These are phyloP conservation scores for Notothenia rossii DNA, from an alignment of 2,113 vertebrate genomes.

Conservation along the genomic window DNA sequence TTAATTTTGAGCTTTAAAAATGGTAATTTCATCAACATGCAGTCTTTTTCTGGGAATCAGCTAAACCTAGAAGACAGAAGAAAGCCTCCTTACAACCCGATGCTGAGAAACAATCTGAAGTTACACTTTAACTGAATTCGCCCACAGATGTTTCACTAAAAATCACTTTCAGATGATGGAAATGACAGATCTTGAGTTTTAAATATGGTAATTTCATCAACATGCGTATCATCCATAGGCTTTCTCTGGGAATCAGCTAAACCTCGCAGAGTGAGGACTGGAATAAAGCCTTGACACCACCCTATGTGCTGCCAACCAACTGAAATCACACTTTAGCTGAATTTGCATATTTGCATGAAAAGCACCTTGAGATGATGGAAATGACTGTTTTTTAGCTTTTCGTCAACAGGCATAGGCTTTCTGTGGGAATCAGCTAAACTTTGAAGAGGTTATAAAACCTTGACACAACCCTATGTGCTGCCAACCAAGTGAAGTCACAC, in stretches of 20 bases:
- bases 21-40: not conserved
- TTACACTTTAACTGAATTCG: too few species aligned
- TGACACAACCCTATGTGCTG: too few species aligned
- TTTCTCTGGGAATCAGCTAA: conserved; percentile 33
- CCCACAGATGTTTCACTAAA: not conserved
- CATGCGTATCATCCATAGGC: conserved; percentile 56
- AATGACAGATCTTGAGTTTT: not conserved
- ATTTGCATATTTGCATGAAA: not conserved
- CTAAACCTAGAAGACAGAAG: not conserved
- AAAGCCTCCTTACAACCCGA: not conserved
- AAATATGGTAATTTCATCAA: not conserved
- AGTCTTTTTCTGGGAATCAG: conserved; percentile 14
- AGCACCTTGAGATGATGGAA: too few species aligned
- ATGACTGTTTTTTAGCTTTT: too few species aligned
- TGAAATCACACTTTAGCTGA: not conserved
- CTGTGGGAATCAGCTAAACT: too few species aligned
- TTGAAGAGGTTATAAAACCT: too few species aligned
- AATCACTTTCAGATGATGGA: not conserved
- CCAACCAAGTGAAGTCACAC: too few species aligned
- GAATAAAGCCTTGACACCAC: not conserved
- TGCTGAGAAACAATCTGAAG: not conserved
- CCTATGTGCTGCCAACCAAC: not conserved
- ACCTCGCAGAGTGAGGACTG: too few species aligned
- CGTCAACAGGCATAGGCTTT: too few species aligned
- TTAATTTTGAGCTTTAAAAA: not conserved